Conservation (phyloP, 1,140 invertebrate species). For the Platorchestia sp. region DNA sequence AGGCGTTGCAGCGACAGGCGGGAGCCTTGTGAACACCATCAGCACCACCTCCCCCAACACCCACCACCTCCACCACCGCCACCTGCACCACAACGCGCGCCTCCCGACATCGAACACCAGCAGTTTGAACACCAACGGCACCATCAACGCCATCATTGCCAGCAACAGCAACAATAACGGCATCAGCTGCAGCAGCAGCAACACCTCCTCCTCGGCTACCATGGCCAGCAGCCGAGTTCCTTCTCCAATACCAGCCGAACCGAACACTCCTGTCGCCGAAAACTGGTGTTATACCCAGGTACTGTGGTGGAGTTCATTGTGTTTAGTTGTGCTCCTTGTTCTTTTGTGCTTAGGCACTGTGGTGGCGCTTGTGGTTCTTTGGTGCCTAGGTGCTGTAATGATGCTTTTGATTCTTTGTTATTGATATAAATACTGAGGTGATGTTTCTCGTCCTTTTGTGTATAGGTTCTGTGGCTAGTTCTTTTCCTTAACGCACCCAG, state of each 20-base stretch:
- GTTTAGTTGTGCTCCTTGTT: too few relatives aligned
- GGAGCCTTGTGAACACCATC: conserved; percentile 23
- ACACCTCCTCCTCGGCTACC: conserved; percentile 57
- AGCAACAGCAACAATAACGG: conserved; percentile 73
- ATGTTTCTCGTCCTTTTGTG: too few relatives aligned
- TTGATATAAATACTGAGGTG: too few relatives aligned
- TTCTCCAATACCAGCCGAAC: conserved; percentile 82
- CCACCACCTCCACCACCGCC: conserved; percentile 51
- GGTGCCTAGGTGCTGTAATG: too few relatives aligned
- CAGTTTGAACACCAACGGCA: conserved; percentile 56
- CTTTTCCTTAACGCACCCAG: too few relatives aligned
- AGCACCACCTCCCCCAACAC: conserved; percentile 53
- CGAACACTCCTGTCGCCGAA: conserved; percentile 93
- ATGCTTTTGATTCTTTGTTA: too few relatives aligned
- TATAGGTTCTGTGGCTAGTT: too few relatives aligned
- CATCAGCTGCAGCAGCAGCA: conserved; percentile 69
- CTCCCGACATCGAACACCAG: neutral
- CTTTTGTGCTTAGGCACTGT: too few relatives aligned
- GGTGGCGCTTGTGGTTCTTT: too few relatives aligned
- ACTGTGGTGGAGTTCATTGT: conserved; percentile 67
- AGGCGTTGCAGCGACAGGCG: neutral
- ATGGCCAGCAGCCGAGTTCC: conserved; percentile 93
- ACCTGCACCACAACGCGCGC: conserved; percentile 34
- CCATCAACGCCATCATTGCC: conserved; percentile 59
- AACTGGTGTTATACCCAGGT: conserved; percentile 98